Base-by-base conservation (phyloP, 1,140 invertebrate genomes). In the Polypedilum vanderplanki region DNA sequence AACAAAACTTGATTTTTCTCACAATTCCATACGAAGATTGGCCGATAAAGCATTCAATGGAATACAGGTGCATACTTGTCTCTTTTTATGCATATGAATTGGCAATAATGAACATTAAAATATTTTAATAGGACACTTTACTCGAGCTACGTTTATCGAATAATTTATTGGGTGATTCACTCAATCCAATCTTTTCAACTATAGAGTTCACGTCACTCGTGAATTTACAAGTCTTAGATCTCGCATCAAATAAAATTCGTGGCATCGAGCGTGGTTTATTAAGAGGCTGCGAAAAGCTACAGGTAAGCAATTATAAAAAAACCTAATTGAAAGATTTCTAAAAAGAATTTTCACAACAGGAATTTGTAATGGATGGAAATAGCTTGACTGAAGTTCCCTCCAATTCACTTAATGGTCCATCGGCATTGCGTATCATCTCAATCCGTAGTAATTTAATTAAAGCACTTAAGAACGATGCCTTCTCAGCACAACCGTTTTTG, bases 111-210 rank as follows among this genome's bases (percentile, higher is more conserved):
- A 33, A 40, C 40, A 40, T 40, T 33, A 74, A n/a, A 7, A 74
- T 15, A 57, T 41, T 33, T 33, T 41, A n/a, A 0, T 80, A 81
- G 76, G 80, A 83, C 24, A 88, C 89, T 3, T 80, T 96, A 1
- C 88, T 88, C 17, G 90, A 92, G 77, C 80, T 97, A 46, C 85
- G 87, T 33, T 82, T 96, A 17, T 87, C 88, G 9, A 87, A 94
- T 78, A 97, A 97, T 82, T 83, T 94, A 18, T 84, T 97, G 3
- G 94, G 94, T 0, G 93, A 96, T 79, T 93, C 90, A 78, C 83
- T 96, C 0, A 96, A 95, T 83, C 94, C 94, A 0, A 93, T 96
- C 76, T 96, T 96, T 80, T 92, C 92, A 1, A 92, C 89, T 10
- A 89, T 88, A 20, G 93, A 95, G 80, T 89, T 95, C 75, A 91